Evolutionary conservation across 2,797 vertebrate species (phyloP).

Genomic region (Pseudochirops cupreus): DNA sequence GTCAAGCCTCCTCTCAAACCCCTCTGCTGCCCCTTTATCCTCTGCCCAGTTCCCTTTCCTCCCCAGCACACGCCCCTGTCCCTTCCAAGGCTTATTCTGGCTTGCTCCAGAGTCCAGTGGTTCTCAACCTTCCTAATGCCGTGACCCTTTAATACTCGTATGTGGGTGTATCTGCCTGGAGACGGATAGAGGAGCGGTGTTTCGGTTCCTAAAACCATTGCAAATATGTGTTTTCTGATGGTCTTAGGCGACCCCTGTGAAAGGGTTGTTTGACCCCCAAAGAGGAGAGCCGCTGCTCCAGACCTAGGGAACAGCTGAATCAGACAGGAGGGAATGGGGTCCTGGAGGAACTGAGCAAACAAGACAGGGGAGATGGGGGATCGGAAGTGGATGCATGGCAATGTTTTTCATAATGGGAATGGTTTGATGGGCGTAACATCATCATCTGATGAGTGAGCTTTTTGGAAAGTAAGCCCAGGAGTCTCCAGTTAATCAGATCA

Average conservation of each 20-base stretch:
- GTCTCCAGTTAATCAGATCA: slow-evolving; percentile 12
- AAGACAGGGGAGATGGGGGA: neutral
- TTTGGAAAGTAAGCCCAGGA: slow-evolving; percentile 13
- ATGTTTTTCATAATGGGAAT: neutral
- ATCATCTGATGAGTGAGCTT: neutral
- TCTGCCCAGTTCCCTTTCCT: neutral
- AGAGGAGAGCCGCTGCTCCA: neutral
- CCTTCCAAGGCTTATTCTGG: neutral
- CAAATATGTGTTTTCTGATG: too few relatives aligned
- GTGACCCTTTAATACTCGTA: too few relatives aligned
- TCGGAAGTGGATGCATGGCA: neutral
- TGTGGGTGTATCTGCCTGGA: too few relatives aligned
- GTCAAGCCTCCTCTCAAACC: neutral
- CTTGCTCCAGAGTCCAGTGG: neutral
- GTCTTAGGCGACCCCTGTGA: too few relatives aligned
- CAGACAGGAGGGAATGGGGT: neutral
- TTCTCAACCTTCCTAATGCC: too few relatives aligned
- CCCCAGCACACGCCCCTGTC: neutral
- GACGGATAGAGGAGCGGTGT: too few relatives aligned
- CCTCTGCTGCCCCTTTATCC: neutral
- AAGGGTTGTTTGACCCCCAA: too few relatives aligned
- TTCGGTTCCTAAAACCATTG: too few relatives aligned
- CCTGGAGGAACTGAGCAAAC: neutral
- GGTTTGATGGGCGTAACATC: neutral
- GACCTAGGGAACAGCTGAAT: neutral